A percentile compares a stretch with the other conserved stretches of the same genome.
phyloP scores from a whole-genome alignment of 92 coral and sea anemone species.

The Zoanthus solanderi region DNA sequence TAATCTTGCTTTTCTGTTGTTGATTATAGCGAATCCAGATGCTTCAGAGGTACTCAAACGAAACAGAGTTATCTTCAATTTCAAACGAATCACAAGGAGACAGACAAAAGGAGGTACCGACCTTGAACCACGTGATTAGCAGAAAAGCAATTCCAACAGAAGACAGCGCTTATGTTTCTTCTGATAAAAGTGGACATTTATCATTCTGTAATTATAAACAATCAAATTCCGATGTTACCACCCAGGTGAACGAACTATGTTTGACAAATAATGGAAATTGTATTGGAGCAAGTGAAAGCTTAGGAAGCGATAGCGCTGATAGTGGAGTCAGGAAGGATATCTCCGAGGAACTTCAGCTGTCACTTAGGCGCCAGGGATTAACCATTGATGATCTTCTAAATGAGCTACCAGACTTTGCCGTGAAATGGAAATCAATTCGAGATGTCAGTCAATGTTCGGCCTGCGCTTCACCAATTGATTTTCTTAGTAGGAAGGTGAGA shows the following conservation, averaged over 20 bases:
- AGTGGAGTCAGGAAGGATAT: conserved; percentile 36
- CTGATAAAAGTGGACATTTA: not conserved
- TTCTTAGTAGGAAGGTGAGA: conserved; percentile 91
- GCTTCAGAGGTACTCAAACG: conserved; percentile 33
- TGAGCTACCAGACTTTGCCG: conserved; percentile 86
- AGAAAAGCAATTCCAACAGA: not conserved
- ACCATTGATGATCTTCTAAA: conserved; percentile 75
- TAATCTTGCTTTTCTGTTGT: not conserved
- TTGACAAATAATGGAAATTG: not conserved
- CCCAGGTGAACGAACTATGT: conserved; percentile 15
- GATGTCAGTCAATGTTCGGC: conserved; percentile 92
- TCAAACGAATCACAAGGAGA: conserved; percentile 1
- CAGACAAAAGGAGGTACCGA: not conserved
- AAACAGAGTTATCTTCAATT: not conserved
- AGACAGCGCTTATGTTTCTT: not conserved
- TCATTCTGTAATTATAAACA: not conserved
- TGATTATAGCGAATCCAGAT: conserved; percentile 28
- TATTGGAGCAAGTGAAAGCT: conserved; percentile 32
- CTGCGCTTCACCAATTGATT: conserved; percentile 92
- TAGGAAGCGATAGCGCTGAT: conserved; percentile 22
- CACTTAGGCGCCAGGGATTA: conserved; percentile 86
- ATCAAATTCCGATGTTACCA: not conserved
- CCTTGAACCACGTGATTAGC: conserved; percentile 17
- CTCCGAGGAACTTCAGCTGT: conserved; percentile 67
- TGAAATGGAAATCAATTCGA: conserved; percentile 94